Evolutionary conservation across 2,797 vertebrate genomes (phyloP), one percentile per base, ranked within the genome.

Genomic region (Siniperca scherzeri): DNA sequence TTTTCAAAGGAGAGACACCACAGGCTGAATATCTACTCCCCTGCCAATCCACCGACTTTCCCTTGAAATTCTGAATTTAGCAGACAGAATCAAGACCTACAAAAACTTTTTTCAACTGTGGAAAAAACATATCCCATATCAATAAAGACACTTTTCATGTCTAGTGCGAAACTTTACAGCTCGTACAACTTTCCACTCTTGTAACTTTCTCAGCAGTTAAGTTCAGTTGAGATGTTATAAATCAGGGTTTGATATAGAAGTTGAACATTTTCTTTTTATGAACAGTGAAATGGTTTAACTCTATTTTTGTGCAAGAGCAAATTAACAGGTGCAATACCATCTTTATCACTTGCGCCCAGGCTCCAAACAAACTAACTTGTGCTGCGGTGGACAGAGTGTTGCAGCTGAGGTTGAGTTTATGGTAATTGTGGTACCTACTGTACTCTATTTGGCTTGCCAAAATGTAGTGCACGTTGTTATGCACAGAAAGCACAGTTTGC

Each of bases 101-200:
- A 62, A 75, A 59, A 27, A 22, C 36, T 36, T 36, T 36, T 48
- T 61, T 55, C 52, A 77, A 17, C 22, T 25, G 7, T 38, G 46
- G 19, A 65, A 75, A 70, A 65, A 59, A 61, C 14, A 67, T 5
- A 69, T 74, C 66, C 38, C 46, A 21, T 38, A 73, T 65, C 70
- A 86, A 81, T 81, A 82, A 78, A 82, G 57, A 61, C 62, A 56
- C 50, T 27, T 85, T 76, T 82, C 22, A 65, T 71, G 70, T 55
- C 44, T 60, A 0, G 78, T 9, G 27, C 7, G 4, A 74, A 88
- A 86, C 84, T 81, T 84, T 27, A n/a, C 59, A 69, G 66, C 40
- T 72, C 1, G 22, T 40, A 61, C 30, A 74, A 77, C 87, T 75
- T 82, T 73, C 22, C 60, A 74, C 36, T 17, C 68, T 74, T 19